Evolutionary conservation across 2,888 invertebrate genomes (phyloP), one percentile per base, ranked within the genome.

Genomic region (Hydraecia micacea): DNA sequence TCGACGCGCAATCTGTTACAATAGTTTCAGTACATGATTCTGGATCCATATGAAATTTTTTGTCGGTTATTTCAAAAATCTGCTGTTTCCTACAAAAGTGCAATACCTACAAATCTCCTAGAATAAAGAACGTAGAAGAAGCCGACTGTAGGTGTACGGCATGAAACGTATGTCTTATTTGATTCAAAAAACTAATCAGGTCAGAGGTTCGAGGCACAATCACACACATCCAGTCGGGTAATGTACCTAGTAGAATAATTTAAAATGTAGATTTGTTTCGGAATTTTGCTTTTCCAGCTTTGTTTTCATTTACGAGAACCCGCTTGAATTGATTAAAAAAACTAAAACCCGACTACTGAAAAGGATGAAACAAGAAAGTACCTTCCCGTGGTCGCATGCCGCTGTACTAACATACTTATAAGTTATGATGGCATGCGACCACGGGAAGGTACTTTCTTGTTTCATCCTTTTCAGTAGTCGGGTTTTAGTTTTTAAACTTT

Each of bases 251-350:
- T 60, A 60, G 69, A 62, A 73, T 39, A 73, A 85, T 85, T 83
- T 76, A 75, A 77, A 85, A 70, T 80, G 75, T 75, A 80, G 70
- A 81, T 80, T 81, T 80, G 70, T 60, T 80, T 70, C 74, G 70
- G 76, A 76, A 80, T 83, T 83, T 74, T 60, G 75, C 77, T 46
- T 75, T 84, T 77, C 21, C 42, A 62, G 21, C 13, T 81, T 66
- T 80, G 67, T 73, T 58, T 28, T 52, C 21, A 36, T 68, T 4
- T 70, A 28, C 28, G 42, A 39, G 18, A 75, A 65, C 15, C 32
- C 7, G 42, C 28, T 70, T 66, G 42, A 80, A 66, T 81, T 75
- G 52, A 80, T 81, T 81, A 66, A 81, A 75, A n/a, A n/a, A n/a
- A n/a, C n/a, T n/a, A n/a, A n/a, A n/a, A n/a, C n/a, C n/a, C n/a